These are phyloP conservation scores for Priocnemis perturbator DNA, from an alignment of 2,888 invertebrate species.

Conservation along the genomic window DNA sequence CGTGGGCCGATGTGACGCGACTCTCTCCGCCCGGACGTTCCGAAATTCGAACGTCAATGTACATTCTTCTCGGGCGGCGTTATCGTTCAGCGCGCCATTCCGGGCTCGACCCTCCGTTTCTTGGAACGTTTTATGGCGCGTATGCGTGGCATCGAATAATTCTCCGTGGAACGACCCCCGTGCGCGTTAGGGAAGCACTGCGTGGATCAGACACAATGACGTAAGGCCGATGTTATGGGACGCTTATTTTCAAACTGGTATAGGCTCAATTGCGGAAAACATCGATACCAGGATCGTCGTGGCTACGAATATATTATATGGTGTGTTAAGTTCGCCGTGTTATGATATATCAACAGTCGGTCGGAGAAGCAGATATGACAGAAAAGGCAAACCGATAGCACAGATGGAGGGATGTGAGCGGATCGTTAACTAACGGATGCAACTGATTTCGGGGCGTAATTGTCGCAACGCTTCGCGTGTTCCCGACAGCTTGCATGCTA, in stretches of 20 bases:
- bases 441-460: neutral
- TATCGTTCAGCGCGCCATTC: constrained; percentile 55
- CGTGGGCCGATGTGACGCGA: constrained; percentile 39
- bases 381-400: too few species aligned
- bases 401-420: too few species aligned
- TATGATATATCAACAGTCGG: too few species aligned
- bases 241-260: neutral
- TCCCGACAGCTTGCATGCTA: too few species aligned
- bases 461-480: too few species aligned
- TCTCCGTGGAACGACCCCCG: constrained; percentile 57
- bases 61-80: constrained; percentile 58
- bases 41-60: constrained; percentile 54
- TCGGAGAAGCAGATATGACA: too few species aligned
- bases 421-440: neutral
- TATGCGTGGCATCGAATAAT: constrained; percentile 61
- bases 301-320: too few species aligned
- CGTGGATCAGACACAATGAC: constrained; percentile 40
- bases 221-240: constrained; percentile 24
- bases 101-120: constrained; percentile 56
- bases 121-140: constrained; percentile 63
- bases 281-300: too few species aligned
- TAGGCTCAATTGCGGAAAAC: neutral
- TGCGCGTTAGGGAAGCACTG: constrained; percentile 53
- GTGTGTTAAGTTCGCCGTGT: too few species aligned
- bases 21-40: constrained; percentile 39